Evolutionary conservation across 2,888 invertebrate genomes (phyloP).

Genomic region (Hyppa rectilinea): DNA sequence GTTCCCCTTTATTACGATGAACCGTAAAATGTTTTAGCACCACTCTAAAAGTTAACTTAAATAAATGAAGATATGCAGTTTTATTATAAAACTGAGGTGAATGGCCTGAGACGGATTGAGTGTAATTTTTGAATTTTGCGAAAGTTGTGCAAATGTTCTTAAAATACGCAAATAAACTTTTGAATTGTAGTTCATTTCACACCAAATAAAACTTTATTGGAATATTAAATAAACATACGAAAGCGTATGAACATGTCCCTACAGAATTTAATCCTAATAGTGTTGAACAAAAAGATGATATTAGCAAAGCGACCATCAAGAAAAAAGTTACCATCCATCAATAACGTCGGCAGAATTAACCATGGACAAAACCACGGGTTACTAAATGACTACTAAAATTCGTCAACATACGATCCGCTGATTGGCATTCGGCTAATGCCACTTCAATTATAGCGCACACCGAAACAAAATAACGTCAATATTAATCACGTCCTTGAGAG

Average conservation of each 20-base stretch:
- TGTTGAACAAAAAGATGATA: not conserved
- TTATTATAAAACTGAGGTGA: constrained; percentile 52
- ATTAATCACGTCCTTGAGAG: constrained; percentile 57
- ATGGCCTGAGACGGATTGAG: constrained; percentile 29
- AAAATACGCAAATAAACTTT: constrained; percentile 13
- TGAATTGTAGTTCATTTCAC: not conserved
- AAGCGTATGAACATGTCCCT: not conserved
- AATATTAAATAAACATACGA: not conserved
- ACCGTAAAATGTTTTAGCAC: constrained; percentile 58
- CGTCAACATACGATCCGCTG: not conserved
- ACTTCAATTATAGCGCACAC: constrained; percentile 48
- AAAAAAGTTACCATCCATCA: not conserved
- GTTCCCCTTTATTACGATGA: constrained; percentile 33
- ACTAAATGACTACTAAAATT: constrained; percentile 9
- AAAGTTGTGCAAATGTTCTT: not conserved
- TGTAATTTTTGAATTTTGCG: constrained; percentile 11
- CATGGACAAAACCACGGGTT: not conserved
- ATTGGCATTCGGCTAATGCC: constrained; percentile 43
- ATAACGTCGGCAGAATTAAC: not conserved
- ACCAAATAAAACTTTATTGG: not conserved
- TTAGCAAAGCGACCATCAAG: not conserved
- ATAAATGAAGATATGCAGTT: constrained; percentile 60
- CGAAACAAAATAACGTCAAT: constrained; percentile 52
- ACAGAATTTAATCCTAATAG: not conserved
- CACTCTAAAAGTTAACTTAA: constrained; percentile 38